Conservation (phyloP, 1,140 invertebrate genomes). For the Carcinoscorpius rotundicauda region DNA sequence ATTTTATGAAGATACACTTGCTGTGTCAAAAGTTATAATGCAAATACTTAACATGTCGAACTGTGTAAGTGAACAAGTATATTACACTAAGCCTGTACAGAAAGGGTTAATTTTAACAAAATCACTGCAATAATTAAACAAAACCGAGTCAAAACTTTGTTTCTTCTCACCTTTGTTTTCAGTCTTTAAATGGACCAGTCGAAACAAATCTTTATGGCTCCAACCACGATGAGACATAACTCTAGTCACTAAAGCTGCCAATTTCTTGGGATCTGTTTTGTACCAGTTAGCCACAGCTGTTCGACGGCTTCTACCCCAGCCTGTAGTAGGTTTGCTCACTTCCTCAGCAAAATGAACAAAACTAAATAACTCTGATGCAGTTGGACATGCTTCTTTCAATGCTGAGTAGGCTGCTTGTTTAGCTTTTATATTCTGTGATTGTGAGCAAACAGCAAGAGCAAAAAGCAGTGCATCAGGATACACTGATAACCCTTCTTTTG, state of each 20-base stretch:
- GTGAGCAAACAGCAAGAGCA: slow-evolving; percentile 43
- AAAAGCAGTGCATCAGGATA: slow-evolving; percentile 42
- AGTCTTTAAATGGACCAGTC: slow-evolving; percentile 46
- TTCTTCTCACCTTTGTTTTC: slow-evolving; percentile 35
- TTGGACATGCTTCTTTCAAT: slow-evolving; percentile 39
- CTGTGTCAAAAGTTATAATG: too few species aligned
- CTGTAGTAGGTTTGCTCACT: slow-evolving; percentile 33
- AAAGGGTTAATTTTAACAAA: too few species aligned
- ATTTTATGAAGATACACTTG: too few species aligned
- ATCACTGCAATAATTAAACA: too few species aligned
- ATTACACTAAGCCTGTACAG: too few species aligned
- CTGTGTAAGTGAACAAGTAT: too few species aligned
- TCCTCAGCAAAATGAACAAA: slow-evolving; percentile 45
- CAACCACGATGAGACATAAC: slow-evolving; percentile 48
- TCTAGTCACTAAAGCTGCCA: slow-evolving; percentile 48
- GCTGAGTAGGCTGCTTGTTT: slow-evolving; percentile 40
- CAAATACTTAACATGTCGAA: too few species aligned
- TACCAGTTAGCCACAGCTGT: slow-evolving; percentile 48
- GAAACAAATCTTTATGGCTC: slow-evolving; percentile 52
- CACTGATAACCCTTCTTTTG: slow-evolving; percentile 15
- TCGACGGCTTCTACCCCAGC: slow-evolving; percentile 49
- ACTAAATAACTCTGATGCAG: slow-evolving; percentile 43
- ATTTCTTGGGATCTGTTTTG: slow-evolving; percentile 38
- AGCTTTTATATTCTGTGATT: slow-evolving; percentile 33
- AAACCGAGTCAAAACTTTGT: too few species aligned